phyloP scores from a whole-genome alignment of 2,113 vertebrate species.

The Myodes glareolus region DNA sequence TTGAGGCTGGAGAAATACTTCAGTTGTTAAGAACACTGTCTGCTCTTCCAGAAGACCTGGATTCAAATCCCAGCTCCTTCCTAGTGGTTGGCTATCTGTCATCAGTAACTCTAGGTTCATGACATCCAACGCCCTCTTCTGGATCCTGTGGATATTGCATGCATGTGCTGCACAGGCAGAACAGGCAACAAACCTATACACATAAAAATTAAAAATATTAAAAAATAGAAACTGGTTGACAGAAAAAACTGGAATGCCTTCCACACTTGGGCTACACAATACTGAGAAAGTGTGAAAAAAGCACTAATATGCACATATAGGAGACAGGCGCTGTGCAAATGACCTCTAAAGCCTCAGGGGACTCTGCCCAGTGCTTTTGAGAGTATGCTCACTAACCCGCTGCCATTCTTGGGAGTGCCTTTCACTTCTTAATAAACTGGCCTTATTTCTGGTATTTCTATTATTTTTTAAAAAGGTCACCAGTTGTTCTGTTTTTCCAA shows the following conservation, averaged over 20 bases:
- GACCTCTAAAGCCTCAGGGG: background rate
- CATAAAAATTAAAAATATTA: background rate
- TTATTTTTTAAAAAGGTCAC: background rate
- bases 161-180: background rate
- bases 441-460: background rate
- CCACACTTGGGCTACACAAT: background rate
- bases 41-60: background rate
- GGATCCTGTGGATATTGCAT: background rate
- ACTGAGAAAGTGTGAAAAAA: background rate
- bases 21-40: background rate
- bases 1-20: background rate
- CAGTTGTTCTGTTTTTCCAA: slow-evolving; percentile 4
- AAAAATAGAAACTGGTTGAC: background rate
- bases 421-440: background rate
- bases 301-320: background rate
- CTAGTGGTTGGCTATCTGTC: too few relatives aligned
- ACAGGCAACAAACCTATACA: background rate
- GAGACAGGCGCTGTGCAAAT: background rate
- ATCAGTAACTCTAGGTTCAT: background rate
- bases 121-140: background rate
- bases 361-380: background rate
- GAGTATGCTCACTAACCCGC: too few relatives aligned
- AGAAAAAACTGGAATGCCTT: background rate
- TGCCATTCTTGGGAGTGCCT: background rate
- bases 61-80: background rate